A percentile compares a stretch with the other conserved stretches of the same genome.
phyloP scores from a whole-genome alignment of 2,113 vertebrate genomes.

The Leucopternis melanops region DNA sequence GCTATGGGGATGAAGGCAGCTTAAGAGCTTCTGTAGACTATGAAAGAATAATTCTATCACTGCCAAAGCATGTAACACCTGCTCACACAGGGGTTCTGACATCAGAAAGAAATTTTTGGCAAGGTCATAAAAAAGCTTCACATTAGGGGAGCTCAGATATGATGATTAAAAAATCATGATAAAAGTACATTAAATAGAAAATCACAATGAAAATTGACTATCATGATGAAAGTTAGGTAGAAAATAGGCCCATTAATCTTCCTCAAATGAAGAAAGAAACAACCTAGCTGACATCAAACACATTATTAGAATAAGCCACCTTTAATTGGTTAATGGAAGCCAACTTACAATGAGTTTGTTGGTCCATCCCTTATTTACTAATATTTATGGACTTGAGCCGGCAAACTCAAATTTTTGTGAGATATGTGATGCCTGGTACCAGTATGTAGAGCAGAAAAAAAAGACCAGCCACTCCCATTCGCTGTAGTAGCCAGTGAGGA shows the following conservation, averaged over 20 bases:
- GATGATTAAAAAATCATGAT: neutral
- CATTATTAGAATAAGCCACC: neutral
- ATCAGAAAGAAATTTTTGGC: neutral
- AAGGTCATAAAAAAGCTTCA: neutral
- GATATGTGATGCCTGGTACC: neutral
- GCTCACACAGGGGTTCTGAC: neutral
- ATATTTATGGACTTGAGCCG: neutral
- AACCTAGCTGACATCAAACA: neutral
- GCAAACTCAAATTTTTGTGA: neutral
- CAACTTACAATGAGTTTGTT: neutral
- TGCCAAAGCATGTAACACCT: neutral
- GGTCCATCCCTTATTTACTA: neutral
- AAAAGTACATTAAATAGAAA: neutral
- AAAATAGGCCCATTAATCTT: neutral
- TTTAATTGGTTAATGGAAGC: neutral
- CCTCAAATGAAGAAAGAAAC: neutral
- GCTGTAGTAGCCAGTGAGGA: neutral
- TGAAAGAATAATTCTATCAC: conserved; percentile 35
- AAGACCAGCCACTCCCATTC: neutral
- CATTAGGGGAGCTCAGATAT: neutral
- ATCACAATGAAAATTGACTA: neutral
- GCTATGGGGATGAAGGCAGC: neutral
- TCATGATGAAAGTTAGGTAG: neutral
- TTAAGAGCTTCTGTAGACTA: conserved; percentile 20
- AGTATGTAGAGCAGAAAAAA: neutral